These are phyloP conservation scores for Holacanthus passer DNA, from an alignment of 2,113 vertebrate species.

Conservation along the genomic window DNA sequence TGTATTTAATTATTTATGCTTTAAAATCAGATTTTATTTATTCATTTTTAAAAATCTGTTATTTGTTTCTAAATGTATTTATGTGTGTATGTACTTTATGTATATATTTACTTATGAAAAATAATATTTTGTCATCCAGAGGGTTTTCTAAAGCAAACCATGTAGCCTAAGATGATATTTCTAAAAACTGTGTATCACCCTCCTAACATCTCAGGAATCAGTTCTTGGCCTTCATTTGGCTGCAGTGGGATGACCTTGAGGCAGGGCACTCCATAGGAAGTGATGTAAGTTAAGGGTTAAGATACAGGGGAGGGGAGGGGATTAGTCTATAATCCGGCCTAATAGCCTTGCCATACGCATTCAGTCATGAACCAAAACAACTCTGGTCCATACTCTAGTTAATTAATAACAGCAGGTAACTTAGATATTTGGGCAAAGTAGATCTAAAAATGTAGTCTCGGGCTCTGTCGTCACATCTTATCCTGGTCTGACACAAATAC, in stretches of 20 bases:
- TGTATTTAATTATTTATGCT: neutral
- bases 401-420: constrained; percentile 60
- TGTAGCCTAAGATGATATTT: neutral
- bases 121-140: too few relatives aligned
- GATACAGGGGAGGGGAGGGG: constrained; percentile 45
- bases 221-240: constrained; percentile 14
- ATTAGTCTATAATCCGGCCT: constrained; percentile 77
- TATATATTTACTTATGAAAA: neutral
- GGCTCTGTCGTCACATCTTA: neutral
- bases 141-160: too few relatives aligned
- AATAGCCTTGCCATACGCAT: constrained; percentile 71
- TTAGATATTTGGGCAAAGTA: constrained; percentile 6
- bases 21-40: neutral
- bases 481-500: neutral
- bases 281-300: constrained; percentile 68
- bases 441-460: neutral
- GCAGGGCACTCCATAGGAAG: constrained; percentile 62
- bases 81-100: neutral
- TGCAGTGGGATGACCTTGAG: constrained; percentile 61
- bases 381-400: constrained; percentile 40
- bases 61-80: neutral
- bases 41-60: neutral
- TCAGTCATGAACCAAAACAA: constrained; percentile 56
- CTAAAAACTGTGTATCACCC: neutral
- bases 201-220: neutral